These are phyloP conservation scores for Maniola hyperantus DNA, from an alignment of 2,888 invertebrate species.

Conservation along the genomic window DNA sequence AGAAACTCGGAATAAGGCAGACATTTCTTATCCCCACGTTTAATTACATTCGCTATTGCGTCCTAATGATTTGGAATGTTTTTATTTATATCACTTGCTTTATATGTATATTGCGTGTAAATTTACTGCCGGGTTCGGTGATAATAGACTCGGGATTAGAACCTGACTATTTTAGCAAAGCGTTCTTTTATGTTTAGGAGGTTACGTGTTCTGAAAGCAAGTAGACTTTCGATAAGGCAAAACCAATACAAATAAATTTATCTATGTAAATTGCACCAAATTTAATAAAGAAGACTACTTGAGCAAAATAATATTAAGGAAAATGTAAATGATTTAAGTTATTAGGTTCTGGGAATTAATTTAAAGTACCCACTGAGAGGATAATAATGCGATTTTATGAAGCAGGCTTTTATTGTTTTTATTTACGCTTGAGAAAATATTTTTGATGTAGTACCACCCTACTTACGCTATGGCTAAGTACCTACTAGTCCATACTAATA, in stretches of 20 bases:
- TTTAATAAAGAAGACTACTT: conserved; percentile 25
- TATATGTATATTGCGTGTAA: conserved; percentile 49
- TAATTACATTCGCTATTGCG: conserved; percentile 36
- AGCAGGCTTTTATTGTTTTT: neutral
- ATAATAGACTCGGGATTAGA: conserved; percentile 57
- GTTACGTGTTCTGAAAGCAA: conserved; percentile 62
- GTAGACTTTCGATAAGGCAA: conserved; percentile 42
- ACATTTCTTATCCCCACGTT: conserved; percentile 18
- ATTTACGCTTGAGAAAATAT: neutral
- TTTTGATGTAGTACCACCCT: neutral
- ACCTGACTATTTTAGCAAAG: conserved; percentile 58
- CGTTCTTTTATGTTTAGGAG: conserved; percentile 64
- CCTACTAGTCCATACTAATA: no score
- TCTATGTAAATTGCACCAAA: conserved; percentile 27
- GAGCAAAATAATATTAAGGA: conserved; percentile 14
- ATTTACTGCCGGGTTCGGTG: conserved; percentile 51
- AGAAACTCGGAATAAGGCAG: conserved; percentile 18
- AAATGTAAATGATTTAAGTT: conserved; percentile 18
- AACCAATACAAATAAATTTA: conserved; percentile 42
- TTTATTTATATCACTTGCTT: conserved; percentile 44
- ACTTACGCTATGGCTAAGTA: no score
- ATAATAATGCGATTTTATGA: neutral
- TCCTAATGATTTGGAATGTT: conserved; percentile 40
- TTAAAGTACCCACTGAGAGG: conserved; percentile 3
- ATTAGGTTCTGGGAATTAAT: conserved; percentile 7